Conservation (phyloP, 2,888 invertebrate species). For the Boloria selene region DNA sequence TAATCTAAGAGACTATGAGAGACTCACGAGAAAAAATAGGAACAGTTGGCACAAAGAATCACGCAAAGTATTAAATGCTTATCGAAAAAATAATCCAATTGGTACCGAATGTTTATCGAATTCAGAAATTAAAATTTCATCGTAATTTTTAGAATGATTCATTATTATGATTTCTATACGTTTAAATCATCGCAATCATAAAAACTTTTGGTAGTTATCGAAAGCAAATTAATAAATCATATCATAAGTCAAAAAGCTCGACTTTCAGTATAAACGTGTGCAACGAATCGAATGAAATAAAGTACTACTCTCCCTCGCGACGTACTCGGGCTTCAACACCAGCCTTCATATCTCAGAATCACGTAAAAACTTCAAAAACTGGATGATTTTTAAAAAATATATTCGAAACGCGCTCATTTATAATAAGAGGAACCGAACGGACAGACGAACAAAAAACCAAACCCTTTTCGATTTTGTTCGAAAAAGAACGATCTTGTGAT, state of each 20-base stretch:
- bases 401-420: constrained; percentile 66
- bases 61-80: too few species aligned
- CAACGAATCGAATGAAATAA: constrained; percentile 5
- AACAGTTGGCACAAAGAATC: too few species aligned
- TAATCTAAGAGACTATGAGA: too few species aligned
- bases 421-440: constrained; percentile 65
- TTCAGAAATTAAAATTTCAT: too few species aligned
- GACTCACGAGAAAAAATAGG: too few species aligned
- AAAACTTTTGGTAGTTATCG: too few species aligned
- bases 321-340: constrained; percentile 7
- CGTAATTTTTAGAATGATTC: too few species aligned
- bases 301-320: constrained; percentile 1
- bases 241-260: neutral
- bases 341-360: constrained; percentile 31
- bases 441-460: constrained; percentile 50
- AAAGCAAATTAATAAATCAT: neutral
- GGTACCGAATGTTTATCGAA: too few species aligned
- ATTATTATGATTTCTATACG: too few species aligned
- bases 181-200: too few species aligned
- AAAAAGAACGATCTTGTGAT: constrained; percentile 78
- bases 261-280: constrained; percentile 5
- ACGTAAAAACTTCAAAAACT: constrained; percentile 59
- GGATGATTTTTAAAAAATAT: constrained; percentile 66
- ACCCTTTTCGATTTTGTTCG: constrained; percentile 74
- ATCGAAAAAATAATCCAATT: too few species aligned